Conservation (phyloP, 2,797 vertebrate species). For the Nannoperca obscura region DNA sequence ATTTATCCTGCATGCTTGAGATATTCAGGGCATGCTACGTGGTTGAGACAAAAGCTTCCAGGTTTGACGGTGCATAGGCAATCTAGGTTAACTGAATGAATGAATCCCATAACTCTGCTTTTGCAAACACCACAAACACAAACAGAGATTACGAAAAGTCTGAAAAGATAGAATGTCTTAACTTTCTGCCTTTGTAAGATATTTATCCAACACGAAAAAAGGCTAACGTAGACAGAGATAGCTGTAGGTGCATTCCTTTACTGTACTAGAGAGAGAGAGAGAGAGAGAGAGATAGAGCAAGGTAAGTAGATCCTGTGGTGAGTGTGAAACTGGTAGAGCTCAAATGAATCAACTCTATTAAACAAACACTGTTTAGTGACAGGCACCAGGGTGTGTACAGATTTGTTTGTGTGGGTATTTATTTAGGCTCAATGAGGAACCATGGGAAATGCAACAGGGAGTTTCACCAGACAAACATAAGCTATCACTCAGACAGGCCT, state of each 20-base stretch:
- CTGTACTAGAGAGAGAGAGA: slow-evolving; percentile 34
- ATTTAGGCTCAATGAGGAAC: slow-evolving; percentile 57
- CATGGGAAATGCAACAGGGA: slow-evolving; percentile 74
- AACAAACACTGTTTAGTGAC: slow-evolving; percentile 81
- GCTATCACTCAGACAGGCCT: slow-evolving; percentile 6
- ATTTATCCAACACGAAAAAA: slow-evolving; percentile 18
- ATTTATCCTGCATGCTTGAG: slow-evolving; percentile 75
- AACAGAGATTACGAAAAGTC: slow-evolving; percentile 44
- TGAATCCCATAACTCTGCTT: slow-evolving; percentile 42
- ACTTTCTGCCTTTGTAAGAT: slow-evolving; percentile 35
- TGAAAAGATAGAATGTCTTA: slow-evolving; percentile 33
- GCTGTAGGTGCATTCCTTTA: slow-evolving; percentile 64
- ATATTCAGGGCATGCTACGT: slow-evolving; percentile 72
- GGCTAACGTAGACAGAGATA: slow-evolving; percentile 36
- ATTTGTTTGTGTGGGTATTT: slow-evolving; percentile 71
- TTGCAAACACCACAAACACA: slow-evolving; percentile 62
- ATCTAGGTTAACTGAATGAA: slow-evolving; percentile 51
- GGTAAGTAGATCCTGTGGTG: slow-evolving; percentile 31
- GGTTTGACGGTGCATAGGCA: slow-evolving; percentile 44
- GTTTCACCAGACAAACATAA: slow-evolving; percentile 63
- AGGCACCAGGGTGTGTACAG: slow-evolving; percentile 72
- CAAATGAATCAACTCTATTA: slow-evolving; percentile 74
- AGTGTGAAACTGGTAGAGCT: slow-evolving; percentile 59
- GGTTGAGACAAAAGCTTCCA: slow-evolving; percentile 73
- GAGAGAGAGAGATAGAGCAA: slow-evolving; percentile 11